These are phyloP conservation scores for Orchesella flavescens DNA, from an alignment of 2,888 invertebrate species.

Conservation along the genomic window DNA sequence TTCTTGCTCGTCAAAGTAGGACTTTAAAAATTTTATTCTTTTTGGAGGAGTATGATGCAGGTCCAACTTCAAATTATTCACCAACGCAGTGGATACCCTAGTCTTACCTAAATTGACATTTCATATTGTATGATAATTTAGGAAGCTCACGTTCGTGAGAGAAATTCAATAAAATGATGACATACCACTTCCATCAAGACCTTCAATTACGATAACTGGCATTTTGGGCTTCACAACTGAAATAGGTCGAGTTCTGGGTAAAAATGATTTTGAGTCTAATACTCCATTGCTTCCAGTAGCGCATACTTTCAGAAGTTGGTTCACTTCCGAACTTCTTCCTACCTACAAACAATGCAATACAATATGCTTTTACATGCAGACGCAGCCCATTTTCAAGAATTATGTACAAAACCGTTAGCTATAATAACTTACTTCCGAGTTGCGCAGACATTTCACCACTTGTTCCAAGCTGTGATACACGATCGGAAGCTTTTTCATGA, in stretches of 20 bases:
- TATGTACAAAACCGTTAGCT: too few species aligned
- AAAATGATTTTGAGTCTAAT: conserved; percentile 61
- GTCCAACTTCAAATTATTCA: conserved; percentile 73
- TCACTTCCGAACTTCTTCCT: conserved; percentile 60
- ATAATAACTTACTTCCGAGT: conserved; percentile 65
- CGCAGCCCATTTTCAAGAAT: too few species aligned
- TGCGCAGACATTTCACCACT: conserved; percentile 64
- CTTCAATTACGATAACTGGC: conserved; percentile 76
- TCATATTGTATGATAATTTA: neutral
- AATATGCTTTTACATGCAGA: too few species aligned
- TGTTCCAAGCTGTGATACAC: conserved; percentile 69
- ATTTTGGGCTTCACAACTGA: conserved; percentile 72
- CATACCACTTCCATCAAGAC: conserved; percentile 76
- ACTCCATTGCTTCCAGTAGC: conserved; percentile 63
- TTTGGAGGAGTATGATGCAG: conserved; percentile 75
- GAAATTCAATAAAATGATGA: neutral
- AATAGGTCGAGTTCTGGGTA: conserved; percentile 60
- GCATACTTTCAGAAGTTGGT: conserved; percentile 68
- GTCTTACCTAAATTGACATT: conserved; percentile 74
- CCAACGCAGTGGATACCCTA: conserved; percentile 74
- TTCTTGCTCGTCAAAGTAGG: conserved; percentile 74
- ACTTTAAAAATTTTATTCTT: conserved; percentile 73
- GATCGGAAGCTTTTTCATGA: conserved; percentile 61
- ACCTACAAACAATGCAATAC: conserved; percentile 51
- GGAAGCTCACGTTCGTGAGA: neutral